Evolutionary conservation across 2,113 vertebrate genomes (phyloP).

Genomic region (Microtus ochrogaster): DNA sequence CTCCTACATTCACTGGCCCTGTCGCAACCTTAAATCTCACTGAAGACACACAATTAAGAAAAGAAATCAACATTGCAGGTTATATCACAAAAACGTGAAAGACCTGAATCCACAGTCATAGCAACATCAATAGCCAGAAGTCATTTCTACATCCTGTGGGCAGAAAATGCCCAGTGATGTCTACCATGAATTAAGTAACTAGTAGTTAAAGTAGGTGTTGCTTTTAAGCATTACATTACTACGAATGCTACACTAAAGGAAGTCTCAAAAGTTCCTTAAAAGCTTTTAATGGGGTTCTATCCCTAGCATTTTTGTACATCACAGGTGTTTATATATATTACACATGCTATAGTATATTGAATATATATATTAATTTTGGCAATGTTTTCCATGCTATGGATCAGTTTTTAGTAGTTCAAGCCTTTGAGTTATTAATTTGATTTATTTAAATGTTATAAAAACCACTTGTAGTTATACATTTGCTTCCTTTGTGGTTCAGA

Average conservation of each 20-base stretch:
- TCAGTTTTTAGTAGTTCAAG: not conserved
- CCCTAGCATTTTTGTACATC: not conserved
- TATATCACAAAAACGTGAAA: not conserved
- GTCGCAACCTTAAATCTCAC: not conserved
- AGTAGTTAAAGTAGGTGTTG: not conserved
- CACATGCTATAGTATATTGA: not conserved
- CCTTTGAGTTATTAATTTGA: not conserved
- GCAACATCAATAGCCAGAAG: not conserved
- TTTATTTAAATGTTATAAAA: constrained; percentile 24
- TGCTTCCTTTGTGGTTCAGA: not conserved
- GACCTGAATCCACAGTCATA: not conserved
- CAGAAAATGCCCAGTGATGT: not conserved
- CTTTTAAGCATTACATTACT: not conserved
- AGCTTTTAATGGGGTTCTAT: not conserved
- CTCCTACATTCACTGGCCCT: not conserved
- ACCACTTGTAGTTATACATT: not conserved
- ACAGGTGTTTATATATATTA: not conserved
- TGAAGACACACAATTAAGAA: not conserved
- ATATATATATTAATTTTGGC: not conserved
- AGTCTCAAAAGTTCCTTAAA: not conserved
- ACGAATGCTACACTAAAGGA: not conserved
- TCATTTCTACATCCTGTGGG: not conserved
- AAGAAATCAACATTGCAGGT: not conserved
- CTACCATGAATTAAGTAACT: not conserved
- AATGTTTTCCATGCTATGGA: not conserved